phyloP scores from a whole-genome alignment of 2,888 invertebrate species.

The Eutolmus rufibarbis region DNA sequence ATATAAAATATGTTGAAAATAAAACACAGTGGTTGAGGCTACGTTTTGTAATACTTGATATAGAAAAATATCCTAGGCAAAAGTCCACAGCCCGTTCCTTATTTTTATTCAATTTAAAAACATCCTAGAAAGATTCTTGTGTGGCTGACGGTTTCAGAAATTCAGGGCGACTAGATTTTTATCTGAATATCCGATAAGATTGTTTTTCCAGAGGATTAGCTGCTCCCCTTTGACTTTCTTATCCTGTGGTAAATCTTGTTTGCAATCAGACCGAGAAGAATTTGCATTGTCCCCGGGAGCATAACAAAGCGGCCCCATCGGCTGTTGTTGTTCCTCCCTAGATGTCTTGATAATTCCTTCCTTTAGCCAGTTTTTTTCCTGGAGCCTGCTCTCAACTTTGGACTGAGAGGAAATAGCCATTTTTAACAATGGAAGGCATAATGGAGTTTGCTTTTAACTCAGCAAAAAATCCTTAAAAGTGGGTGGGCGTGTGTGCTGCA shows the following conservation, averaged over 20 bases:
- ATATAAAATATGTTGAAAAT: not conserved
- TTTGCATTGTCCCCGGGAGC: not conserved
- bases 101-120: not conserved
- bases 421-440: not conserved
- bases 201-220: not conserved
- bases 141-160: not conserved
- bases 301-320: not conserved
- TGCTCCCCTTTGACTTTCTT: not conserved
- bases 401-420: not conserved
- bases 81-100: not conserved
- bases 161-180: not conserved
- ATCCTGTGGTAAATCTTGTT: not conserved
- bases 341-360: not conserved
- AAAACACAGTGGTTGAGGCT: not conserved
- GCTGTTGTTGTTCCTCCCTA: not conserved
- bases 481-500: not conserved
- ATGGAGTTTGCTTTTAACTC: constrained; percentile 3
- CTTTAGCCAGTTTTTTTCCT: not conserved
- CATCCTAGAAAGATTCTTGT: not conserved
- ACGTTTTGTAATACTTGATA: not conserved
- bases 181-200: not conserved
- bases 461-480: not conserved
- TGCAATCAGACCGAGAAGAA: not conserved
- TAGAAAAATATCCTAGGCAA: not conserved
- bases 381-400: not conserved